A percentile compares a stretch with the other conserved stretches of the same genome.
Conservation (phyloP, 2,113 vertebrate species). For the Natator depressus region DNA sequence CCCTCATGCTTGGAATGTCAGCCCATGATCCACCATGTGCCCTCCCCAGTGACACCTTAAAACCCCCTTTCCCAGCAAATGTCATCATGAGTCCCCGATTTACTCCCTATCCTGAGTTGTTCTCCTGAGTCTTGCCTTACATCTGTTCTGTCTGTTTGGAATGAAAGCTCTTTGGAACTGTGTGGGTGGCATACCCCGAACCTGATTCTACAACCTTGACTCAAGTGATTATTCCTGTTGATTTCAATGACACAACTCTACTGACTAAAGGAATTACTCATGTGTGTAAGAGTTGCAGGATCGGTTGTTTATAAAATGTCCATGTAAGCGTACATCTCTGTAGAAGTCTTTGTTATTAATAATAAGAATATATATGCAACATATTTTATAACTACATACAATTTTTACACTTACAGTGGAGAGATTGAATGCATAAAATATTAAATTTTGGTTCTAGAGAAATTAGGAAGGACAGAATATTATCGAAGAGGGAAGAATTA, state of each 20-base stretch:
- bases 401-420: not conserved
- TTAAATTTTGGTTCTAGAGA: not conserved
- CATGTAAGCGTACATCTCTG: not conserved
- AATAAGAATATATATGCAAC: not conserved
- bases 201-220: not conserved
- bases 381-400: not conserved
- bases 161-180: not conserved
- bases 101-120: not conserved
- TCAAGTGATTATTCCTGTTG: not conserved
- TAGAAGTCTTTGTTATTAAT: not conserved
- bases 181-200: not conserved
- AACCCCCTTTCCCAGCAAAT: not conserved
- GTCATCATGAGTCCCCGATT: not conserved
- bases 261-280: not conserved
- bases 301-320: not conserved
- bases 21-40: not conserved
- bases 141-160: not conserved
- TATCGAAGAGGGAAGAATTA: not conserved
- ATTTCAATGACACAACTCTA: not conserved
- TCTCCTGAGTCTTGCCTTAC: not conserved
- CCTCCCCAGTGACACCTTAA: not conserved
- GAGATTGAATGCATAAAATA: slow-evolving; percentile 1
- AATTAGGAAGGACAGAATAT: not conserved
- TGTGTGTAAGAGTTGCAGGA: not conserved
- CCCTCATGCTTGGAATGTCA: not conserved